Base-by-base conservation (phyloP, 2,888 invertebrate species). In the Endotricha flammealis region DNA sequence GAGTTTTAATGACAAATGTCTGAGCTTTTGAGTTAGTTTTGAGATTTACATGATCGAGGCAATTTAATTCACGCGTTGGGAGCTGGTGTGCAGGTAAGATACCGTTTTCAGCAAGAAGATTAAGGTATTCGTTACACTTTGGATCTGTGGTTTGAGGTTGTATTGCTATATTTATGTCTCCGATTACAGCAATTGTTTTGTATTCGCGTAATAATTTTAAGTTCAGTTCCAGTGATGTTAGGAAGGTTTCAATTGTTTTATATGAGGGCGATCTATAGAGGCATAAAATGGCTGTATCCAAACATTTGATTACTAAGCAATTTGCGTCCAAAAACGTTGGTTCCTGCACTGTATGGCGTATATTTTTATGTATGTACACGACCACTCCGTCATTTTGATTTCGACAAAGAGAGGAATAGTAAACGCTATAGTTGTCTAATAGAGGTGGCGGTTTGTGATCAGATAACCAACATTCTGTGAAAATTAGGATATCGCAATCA, bases 391-490 rank as follows among this genome's bases (percentile, higher is more conserved):
- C 16, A 16, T 16, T 16, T 6, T 16, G 16, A 29, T 36, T 36
- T 4, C n/a, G 13, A 29, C 23, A 29, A 9, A 29, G 16, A 4
- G 20, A 14, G 13, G 22, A 35, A 7, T 20, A 29, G n/a, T 29
- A 12, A 2, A n/a, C 3, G 11, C 11, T 8, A 11, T 29, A 6
- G 8, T 29, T 29, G 3, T 5, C 4, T 16, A 36, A 9, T 5
- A 4, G 12, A 14, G 36, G 36, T 5, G 29, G 7, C 13, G 36
- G 24, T 23, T 36, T 36, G 6, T 29, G 12, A 3, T 10, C 13
- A 11, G 4, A 28, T 4, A 34, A 12, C 36, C 36, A 36, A 14
- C 36, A 36, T 13, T 36, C 36, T 6, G 36, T 29, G 9, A 36
- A 36, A 11, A 36, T 24, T 8, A 36, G 4, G 8, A 36, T 14